Evolutionary conservation across 2,888 invertebrate species (phyloP).

Genomic region (Pasiphila rectangulata): DNA sequence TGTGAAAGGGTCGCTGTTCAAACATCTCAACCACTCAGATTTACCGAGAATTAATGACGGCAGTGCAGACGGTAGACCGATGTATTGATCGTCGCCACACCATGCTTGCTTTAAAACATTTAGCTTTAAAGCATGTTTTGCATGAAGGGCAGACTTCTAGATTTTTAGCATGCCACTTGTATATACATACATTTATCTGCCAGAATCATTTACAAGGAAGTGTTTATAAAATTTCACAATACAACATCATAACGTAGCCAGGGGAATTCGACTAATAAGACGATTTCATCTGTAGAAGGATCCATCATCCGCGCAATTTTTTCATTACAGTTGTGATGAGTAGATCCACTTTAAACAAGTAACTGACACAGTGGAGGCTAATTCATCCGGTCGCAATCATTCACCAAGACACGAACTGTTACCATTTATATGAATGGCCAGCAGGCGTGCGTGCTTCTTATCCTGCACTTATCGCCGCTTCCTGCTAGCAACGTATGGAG

Average conservation of each 20-base stretch:
- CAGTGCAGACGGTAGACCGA: neutral
- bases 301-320: conserved; percentile 6
- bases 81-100: conserved; percentile 1
- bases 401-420: conserved; percentile 12
- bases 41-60: conserved; percentile 5
- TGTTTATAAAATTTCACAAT: no score
- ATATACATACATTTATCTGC: no score
- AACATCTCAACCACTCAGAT: neutral
- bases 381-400: conserved; percentile 21
- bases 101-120: neutral
- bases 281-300: no score
- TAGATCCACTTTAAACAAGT: conserved; percentile 6
- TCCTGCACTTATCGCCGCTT: conserved; percentile 11
- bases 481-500: conserved; percentile 9
- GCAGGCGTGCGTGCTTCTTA: conserved; percentile 4
- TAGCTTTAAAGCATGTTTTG: neutral
- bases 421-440: conserved; percentile 7
- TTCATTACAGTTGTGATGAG: conserved; percentile 5
- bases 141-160: neutral
- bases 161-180: neutral
- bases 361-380: conserved; percentile 13
- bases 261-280: no score
- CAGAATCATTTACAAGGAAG: no score
- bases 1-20: no score
- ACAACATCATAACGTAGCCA: no score